Evolutionary conservation across 2,797 vertebrate species (phyloP), one percentile per base, ranked within the genome.

Genomic region (Acanthopagrus latus): DNA sequence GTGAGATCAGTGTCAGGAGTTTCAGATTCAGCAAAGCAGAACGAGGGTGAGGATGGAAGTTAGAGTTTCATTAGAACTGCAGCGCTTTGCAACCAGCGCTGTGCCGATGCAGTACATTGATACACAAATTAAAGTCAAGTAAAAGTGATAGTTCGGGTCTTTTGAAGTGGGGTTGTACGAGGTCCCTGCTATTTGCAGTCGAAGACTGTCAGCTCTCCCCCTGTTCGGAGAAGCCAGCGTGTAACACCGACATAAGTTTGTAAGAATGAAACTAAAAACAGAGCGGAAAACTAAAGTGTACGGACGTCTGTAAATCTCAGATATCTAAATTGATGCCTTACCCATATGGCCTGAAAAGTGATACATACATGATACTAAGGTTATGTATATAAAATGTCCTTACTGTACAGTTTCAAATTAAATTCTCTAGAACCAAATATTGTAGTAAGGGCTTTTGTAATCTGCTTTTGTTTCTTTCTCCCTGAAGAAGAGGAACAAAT

Each of bases 51-150:
- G 17, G 46, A 54, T 44, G 7, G 52, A 41, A 14, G 51, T 33
- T 52, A 58, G 47, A 72, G 58, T n/a, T 65, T 16, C 65, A 60
- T 16, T 12, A 72, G 48, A 75, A 73, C 76, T 74, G 71, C 1
- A 50, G 58, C 27, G 47, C 18, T 67, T 64, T 74, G 25, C 54
- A 63, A 67, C 44, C 23, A 73, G 66, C 50, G 25, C 46, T 51
- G 14, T 0, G 38, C 46, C 65, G 50, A 48, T 33, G 33, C 33
- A 33, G 33, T 3, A 70, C 33, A 23, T 2, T 21, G 29, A 80
- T 18, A 25, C 25, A 65, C 13, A 67, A 13, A 38, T 3, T 0
- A 9, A 11, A 33, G n/a, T 9, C 3, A 57, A 18, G 50, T 21
- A 12, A 21, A 33, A 33, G 33, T 33, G 33, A 33, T 33, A 33